Percentiles rank a stretch among this genome's conserved stretches.
phyloP scores from a whole-genome alignment of 2,888 invertebrate species.

The Habroteleia sp. region DNA sequence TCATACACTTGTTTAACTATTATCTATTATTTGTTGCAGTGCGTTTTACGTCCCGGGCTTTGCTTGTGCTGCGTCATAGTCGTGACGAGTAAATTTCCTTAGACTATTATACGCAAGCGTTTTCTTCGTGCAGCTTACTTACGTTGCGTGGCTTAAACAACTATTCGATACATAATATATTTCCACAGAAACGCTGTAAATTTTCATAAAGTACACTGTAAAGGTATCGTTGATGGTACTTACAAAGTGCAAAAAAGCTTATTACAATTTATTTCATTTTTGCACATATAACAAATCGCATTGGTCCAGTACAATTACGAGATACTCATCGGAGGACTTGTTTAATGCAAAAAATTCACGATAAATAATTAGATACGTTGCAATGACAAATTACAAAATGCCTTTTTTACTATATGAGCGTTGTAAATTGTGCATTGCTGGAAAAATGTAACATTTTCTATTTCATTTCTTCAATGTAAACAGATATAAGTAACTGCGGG shows the following conservation, averaged over 20 bases:
- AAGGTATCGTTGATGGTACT: slow-evolving; percentile 17
- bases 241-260: too few species aligned
- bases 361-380: too few species aligned
- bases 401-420: too few species aligned
- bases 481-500: too few species aligned
- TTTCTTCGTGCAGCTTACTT: slow-evolving; percentile 49
- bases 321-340: too few species aligned
- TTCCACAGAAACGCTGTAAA: slow-evolving; percentile 37
- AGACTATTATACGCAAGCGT: slow-evolving; percentile 47
- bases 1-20: slow-evolving; percentile 57
- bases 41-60: slow-evolving; percentile 45
- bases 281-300: too few species aligned
- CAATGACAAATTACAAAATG: too few species aligned
- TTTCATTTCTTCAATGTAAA: too few species aligned
- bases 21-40: slow-evolving; percentile 56
- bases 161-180: slow-evolving; percentile 52
- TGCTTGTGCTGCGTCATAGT: slow-evolving; percentile 53
- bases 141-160: slow-evolving; percentile 51
- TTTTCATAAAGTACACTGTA: slow-evolving; percentile 25
- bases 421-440: too few species aligned
- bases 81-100: slow-evolving; percentile 57
- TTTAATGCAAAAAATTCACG: too few species aligned
- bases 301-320: too few species aligned
- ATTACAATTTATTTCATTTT: slow-evolving; percentile 16
- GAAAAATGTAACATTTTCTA: too few species aligned